Conservation (phyloP, 1,140 invertebrate genomes). For the Leptinotarsa defecta region DNA sequence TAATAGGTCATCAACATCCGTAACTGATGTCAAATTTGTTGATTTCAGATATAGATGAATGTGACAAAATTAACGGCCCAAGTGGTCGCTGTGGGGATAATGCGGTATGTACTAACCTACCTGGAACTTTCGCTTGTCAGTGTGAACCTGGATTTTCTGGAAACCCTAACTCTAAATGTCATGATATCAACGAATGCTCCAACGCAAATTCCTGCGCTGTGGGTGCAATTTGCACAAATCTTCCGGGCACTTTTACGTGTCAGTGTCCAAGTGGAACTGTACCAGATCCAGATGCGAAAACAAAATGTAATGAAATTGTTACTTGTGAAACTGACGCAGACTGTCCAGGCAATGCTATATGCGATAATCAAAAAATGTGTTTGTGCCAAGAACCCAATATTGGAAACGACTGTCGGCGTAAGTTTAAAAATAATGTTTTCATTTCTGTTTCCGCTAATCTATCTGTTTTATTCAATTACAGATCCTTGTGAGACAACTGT, state of each 20-base stretch:
- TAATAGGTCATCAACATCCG: neutral
- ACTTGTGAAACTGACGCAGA: constrained; percentile 75
- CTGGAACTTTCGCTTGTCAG: constrained; percentile 77
- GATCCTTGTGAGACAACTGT: constrained; percentile 87
- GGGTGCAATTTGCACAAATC: constrained; percentile 80
- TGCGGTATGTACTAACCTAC: constrained; percentile 81
- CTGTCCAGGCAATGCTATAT: constrained; percentile 89
- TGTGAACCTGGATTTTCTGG: constrained; percentile 81
- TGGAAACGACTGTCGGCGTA: constrained; percentile 89
- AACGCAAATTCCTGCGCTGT: constrained; percentile 70
- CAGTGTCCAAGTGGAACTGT: constrained; percentile 79
- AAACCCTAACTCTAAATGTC: constrained; percentile 76
- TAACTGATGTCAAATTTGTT: neutral
- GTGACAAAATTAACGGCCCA: constrained; percentile 75
- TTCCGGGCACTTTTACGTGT: constrained; percentile 77
- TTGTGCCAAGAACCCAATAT: constrained; percentile 88
- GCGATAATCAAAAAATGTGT: constrained; percentile 76
- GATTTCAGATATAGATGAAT: constrained; percentile 88
- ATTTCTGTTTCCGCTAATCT: too few relatives aligned
- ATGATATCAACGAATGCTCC: constrained; percentile 84
- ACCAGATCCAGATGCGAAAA: constrained; percentile 79
- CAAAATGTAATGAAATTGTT: constrained; percentile 78
- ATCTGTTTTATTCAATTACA: constrained; percentile 53
- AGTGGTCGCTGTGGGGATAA: constrained; percentile 83
- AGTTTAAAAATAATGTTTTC: constrained; percentile 54